Evolutionary conservation across 2,888 invertebrate genomes (phyloP).

Genomic region (Steromphala cineraria): DNA sequence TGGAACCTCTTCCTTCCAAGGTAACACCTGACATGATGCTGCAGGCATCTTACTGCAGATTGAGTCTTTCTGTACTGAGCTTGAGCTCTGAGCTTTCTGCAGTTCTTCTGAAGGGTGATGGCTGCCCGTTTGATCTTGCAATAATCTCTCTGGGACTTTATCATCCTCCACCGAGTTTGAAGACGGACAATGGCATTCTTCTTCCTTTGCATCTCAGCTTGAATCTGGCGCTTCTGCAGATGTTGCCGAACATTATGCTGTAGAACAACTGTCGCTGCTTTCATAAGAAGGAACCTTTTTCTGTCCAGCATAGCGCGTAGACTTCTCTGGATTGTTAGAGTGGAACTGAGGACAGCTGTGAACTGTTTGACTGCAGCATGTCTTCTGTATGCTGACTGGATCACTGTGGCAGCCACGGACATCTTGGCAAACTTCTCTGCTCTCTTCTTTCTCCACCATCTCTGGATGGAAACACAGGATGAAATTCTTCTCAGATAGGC

Average conservation of each 20-base stretch:
- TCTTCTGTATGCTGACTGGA: not conserved
- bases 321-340: not conserved
- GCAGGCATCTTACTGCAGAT: constrained; percentile 11
- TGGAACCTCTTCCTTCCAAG: not conserved
- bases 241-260: constrained; percentile 27
- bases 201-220: not conserved
- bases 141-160: not conserved
- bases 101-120: not conserved
- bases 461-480: constrained; percentile 22
- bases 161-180: not conserved
- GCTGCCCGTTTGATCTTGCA: not conserved
- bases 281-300: not conserved
- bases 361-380: not conserved
- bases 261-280: constrained; percentile 18
- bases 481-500: not conserved
- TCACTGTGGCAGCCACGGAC: not conserved
- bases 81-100: constrained; percentile 23
- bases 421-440: not conserved
- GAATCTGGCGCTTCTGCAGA: not conserved
- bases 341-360: not conserved
- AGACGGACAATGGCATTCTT: not conserved
- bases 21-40: not conserved
- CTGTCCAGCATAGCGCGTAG: not conserved
- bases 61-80: constrained; percentile 14
- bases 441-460: constrained; percentile 26